Conservation (phyloP, 2,113 vertebrate genomes). For the Crocuta crocuta region DNA sequence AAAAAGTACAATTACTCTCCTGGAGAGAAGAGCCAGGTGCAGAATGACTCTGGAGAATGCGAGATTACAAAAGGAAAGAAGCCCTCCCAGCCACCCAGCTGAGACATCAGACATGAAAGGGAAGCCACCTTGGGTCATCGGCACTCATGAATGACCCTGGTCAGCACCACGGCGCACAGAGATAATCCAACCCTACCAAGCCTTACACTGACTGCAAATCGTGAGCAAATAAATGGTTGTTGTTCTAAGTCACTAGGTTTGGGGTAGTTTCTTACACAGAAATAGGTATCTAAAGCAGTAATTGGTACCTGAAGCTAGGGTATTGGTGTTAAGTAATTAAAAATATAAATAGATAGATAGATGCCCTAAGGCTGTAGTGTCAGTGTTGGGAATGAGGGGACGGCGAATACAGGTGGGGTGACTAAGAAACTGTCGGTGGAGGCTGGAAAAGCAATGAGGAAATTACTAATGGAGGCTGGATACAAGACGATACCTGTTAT, state of each 20-base stretch:
- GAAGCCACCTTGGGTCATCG: not conserved
- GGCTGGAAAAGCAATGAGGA: not conserved
- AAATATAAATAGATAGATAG: not conserved
- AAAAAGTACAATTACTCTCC: not conserved
- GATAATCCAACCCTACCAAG: not conserved
- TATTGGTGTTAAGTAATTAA: not conserved
- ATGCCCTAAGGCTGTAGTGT: not conserved
- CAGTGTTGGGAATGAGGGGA: not conserved
- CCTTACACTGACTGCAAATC: not conserved
- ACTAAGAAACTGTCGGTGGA: not conserved
- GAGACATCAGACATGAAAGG: not conserved
- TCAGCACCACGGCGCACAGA: not conserved
- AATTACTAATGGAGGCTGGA: not conserved
- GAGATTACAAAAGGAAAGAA: not conserved
- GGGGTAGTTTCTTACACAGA: not conserved
- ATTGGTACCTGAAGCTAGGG: not conserved
- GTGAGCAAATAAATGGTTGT: no score
- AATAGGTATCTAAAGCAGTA: not conserved
- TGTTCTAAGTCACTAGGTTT: not conserved
- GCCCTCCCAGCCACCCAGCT: not conserved
- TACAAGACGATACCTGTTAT: not conserved
- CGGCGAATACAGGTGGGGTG: not conserved
- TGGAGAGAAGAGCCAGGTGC: not conserved
- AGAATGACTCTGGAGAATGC: not conserved
- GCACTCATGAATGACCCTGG: accelerated